These are phyloP conservation scores for Atta cephalotes DNA, from an alignment of 1,140 invertebrate species.

Conservation along the genomic window DNA sequence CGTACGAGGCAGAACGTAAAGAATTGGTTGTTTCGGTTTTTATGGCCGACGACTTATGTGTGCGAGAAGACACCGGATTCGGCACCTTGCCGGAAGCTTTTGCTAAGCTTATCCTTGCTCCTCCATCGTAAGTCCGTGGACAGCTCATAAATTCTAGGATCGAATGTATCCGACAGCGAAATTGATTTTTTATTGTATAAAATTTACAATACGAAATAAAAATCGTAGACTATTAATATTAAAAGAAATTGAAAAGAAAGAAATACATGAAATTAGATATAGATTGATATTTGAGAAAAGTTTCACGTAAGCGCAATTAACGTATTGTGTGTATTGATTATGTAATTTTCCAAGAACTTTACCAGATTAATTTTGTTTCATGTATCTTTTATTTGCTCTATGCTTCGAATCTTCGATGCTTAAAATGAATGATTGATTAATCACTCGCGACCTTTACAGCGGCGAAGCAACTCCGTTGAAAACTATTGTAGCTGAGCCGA, in stretches of 20 bases:
- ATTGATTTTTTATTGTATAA: background rate
- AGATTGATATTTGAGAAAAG: background rate
- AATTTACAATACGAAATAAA: background rate
- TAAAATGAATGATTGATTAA: conserved; percentile 34
- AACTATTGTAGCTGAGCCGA: conserved; percentile 93
- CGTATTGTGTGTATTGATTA: background rate
- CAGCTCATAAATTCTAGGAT: conserved; percentile 26
- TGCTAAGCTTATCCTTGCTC: conserved; percentile 92
- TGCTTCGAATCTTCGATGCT: conserved; percentile 3
- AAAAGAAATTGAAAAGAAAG: background rate
- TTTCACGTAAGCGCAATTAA: background rate
- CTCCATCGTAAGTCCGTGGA: conserved; percentile 89
- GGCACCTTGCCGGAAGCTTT: conserved; percentile 93
- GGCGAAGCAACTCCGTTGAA: conserved; percentile 91
- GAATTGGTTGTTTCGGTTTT: conserved; percentile 94
- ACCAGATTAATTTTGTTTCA: background rate
- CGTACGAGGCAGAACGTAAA: conserved; percentile 93
- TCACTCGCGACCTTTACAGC: conserved; percentile 83
- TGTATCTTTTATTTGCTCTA: background rate
- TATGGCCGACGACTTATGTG: conserved; percentile 93
- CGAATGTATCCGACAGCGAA: background rate
- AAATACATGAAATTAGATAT: background rate
- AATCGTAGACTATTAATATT: conserved; percentile 10
- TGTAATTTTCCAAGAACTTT: background rate
- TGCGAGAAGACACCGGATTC: conserved; percentile 91